Conservation (phyloP, 2,797 vertebrate species). For the Sebastes steindachneri region DNA sequence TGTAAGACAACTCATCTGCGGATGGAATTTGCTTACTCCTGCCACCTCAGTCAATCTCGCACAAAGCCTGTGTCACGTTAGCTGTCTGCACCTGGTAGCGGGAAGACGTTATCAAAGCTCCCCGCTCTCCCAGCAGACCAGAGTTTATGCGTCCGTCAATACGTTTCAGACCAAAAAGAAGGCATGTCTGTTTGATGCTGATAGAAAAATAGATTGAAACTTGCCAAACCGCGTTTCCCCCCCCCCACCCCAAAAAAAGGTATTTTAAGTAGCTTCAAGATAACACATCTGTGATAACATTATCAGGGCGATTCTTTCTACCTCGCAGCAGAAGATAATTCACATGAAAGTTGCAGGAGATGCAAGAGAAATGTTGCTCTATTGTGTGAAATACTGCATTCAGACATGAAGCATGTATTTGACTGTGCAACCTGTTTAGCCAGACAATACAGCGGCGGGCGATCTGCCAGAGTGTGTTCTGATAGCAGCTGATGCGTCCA, state of each 20-base stretch:
- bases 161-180: constrained; percentile 49
- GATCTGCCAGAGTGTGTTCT: constrained; percentile 40
- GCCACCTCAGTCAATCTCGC: constrained; percentile 75
- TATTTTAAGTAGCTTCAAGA: constrained; percentile 65
- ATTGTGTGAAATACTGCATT: constrained; percentile 46
- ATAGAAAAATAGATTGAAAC: constrained; percentile 82
- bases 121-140: constrained; percentile 29
- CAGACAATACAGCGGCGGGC: constrained; percentile 50
- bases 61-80: constrained; percentile 59
- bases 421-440: constrained; percentile 64
- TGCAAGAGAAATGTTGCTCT: constrained; percentile 33
- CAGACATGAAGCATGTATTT: constrained; percentile 41
- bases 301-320: constrained; percentile 39
- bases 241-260: constrained; percentile 9
- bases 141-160: constrained; percentile 61
- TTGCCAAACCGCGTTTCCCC: constrained; percentile 31
- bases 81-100: constrained; percentile 61
- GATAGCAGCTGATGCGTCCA: constrained; percentile 56
- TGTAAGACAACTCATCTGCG: constrained; percentile 72
- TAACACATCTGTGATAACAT: constrained; percentile 62
- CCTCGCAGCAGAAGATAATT: constrained; percentile 48
- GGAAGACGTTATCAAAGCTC: constrained; percentile 72
- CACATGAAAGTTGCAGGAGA: constrained; percentile 36
- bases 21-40: constrained; percentile 74
- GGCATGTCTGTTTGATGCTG: constrained; percentile 65